These are phyloP conservation scores for Campodea augens DNA, from an alignment of 1,140 invertebrate species.

Conservation along the genomic window DNA sequence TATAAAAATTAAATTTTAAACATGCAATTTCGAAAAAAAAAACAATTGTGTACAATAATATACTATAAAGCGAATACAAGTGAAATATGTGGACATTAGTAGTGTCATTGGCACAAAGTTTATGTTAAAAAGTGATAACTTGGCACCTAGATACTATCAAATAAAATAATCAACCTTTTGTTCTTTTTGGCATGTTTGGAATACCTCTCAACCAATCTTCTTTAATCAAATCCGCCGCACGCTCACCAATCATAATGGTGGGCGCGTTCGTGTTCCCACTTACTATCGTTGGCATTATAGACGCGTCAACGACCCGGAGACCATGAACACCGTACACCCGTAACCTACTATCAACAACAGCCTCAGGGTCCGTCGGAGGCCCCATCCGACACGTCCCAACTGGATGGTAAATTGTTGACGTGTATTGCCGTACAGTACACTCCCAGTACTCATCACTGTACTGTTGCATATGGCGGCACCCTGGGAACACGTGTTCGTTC, in stretches of 20 bases:
- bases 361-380: slow-evolving; percentile 11
- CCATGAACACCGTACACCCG: slow-evolving; percentile 17
- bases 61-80: too few relatives aligned
- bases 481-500: slow-evolving; percentile 10
- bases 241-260: slow-evolving; percentile 31
- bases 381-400: slow-evolving; percentile 27
- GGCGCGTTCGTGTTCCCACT: slow-evolving; percentile 20
- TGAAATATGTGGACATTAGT: too few relatives aligned
- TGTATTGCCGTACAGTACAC: slow-evolving; percentile 17
- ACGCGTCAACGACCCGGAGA: slow-evolving; percentile 23
- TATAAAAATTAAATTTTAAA: too few relatives aligned
- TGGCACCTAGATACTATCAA: too few relatives aligned
- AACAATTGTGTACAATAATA: too few relatives aligned
- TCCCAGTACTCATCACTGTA: slow-evolving; percentile 17
- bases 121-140: too few relatives aligned
- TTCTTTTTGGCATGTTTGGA: too few relatives aligned
- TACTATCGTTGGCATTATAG: slow-evolving; percentile 19
- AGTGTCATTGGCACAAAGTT: too few relatives aligned
- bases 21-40: too few relatives aligned
- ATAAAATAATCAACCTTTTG: too few relatives aligned
- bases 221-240: slow-evolving; percentile 28
- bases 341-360: slow-evolving; percentile 23
- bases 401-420: slow-evolving; percentile 21
- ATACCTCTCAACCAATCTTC: slow-evolving; percentile 8
- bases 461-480: slow-evolving; percentile 14